These are phyloP conservation scores for Acanthosepion pharaonis DNA, from an alignment of 2,888 invertebrate species.

Conservation along the genomic window DNA sequence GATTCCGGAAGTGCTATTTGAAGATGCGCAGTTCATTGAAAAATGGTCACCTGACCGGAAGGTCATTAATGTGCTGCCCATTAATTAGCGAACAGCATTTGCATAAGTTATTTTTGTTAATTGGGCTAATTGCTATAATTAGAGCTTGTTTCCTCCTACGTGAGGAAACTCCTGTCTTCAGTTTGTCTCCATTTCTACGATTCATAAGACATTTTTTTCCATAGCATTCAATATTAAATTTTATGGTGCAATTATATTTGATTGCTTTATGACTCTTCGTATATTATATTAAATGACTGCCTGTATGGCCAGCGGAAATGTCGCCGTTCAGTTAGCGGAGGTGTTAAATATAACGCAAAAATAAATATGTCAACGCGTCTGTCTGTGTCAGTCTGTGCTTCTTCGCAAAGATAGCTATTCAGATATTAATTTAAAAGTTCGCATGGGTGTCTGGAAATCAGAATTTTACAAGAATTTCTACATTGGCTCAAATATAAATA, in stretches of 20 bases:
- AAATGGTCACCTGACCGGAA: not conserved
- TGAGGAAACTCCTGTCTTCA: not conserved
- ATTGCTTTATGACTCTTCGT: not conserved
- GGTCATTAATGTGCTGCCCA: not conserved
- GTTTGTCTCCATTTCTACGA: not conserved
- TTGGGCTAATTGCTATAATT: constrained; percentile 4
- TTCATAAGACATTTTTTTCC: not conserved
- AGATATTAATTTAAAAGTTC: too few relatives aligned
- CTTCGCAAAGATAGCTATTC: too few relatives aligned
- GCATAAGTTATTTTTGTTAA: not conserved
- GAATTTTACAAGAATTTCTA: too few relatives aligned
- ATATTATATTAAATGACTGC: not conserved
- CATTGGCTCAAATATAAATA: too few relatives aligned
- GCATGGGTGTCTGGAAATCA: too few relatives aligned
- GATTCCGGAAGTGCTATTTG: not conserved
- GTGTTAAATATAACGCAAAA: too few relatives aligned
- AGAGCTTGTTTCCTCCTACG: not conserved
- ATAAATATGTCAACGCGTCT: too few relatives aligned
- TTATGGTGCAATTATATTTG: not conserved
- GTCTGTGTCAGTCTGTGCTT: too few relatives aligned
- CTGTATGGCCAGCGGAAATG: not conserved
- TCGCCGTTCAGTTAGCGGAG: not conserved
- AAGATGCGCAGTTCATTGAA: not conserved
- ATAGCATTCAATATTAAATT: not conserved
- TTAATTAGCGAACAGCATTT: not conserved